Conservation (phyloP, 2,888 invertebrate species). For the Osmoderma eremita region DNA sequence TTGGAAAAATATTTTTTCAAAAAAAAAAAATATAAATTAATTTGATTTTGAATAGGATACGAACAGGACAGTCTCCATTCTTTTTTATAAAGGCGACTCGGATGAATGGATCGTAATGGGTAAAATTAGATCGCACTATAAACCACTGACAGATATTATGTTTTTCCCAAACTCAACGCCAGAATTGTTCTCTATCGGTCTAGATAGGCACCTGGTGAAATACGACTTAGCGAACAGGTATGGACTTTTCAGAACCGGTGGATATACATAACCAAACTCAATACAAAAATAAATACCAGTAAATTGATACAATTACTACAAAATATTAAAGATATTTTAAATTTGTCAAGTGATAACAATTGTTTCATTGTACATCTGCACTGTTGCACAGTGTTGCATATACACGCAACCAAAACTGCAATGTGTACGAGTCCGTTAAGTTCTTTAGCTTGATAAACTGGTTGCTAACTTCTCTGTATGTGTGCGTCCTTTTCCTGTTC, state of each 20-base stretch:
- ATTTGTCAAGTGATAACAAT: too few species aligned
- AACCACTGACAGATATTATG: conserved; percentile 67
- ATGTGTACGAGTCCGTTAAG: too few species aligned
- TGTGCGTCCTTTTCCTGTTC: too few species aligned
- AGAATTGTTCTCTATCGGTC: conserved; percentile 69
- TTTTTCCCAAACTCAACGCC: conserved; percentile 65
- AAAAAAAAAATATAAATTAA: too few species aligned
- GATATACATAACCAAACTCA: not conserved
- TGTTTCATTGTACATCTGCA: too few species aligned
- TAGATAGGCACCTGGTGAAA: conserved; percentile 70
- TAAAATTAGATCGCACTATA: conserved; percentile 72
- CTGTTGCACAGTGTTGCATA: too few species aligned
- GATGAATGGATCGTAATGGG: conserved; percentile 68
- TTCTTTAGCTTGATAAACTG: too few species aligned
- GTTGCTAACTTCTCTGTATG: too few species aligned
- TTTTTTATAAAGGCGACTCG: conserved; percentile 61
- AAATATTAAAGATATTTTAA: too few species aligned
- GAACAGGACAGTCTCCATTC: conserved; percentile 66
- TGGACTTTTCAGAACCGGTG: not conserved
- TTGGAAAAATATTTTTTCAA: too few species aligned
- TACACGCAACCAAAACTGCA: too few species aligned
- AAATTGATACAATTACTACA: too few species aligned
- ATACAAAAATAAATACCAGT: not conserved
- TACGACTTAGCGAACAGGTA: conserved; percentile 67
- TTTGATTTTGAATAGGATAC: conserved; percentile 64